These are phyloP conservation scores for Campylorhamphus procurvoides DNA, from an alignment of 2,113 vertebrate genomes.

Conservation along the genomic window DNA sequence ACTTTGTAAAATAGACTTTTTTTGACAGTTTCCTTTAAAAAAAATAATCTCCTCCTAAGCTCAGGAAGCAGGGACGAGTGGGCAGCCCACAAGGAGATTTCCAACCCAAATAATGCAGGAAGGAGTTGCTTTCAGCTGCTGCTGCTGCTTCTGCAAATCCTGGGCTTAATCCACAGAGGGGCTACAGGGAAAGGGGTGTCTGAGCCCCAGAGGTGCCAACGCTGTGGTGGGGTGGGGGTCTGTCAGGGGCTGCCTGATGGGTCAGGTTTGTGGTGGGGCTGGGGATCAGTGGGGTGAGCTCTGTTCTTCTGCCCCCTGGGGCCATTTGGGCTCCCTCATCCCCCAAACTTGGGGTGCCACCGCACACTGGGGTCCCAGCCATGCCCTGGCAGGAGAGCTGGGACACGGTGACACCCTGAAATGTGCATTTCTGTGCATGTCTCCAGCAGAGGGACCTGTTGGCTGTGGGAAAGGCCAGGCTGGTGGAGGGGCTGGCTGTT, in stretches of 20 bases:
- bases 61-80: neutral
- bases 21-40: conserved; percentile 25
- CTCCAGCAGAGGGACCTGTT: no score
- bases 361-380: accelerated
- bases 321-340: accelerated
- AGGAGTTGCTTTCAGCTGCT: neutral
- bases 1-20: conserved; percentile 44
- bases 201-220: accelerated
- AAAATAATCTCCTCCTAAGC: conserved; percentile 42
- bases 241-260: neutral
- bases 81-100: neutral
- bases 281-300: neutral
- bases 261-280: neutral
- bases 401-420: no score
- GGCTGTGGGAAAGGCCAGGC: no score
- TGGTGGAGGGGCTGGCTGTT: no score
- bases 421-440: no score
- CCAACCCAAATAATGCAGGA: neutral
- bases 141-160: neutral
- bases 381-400: neutral
- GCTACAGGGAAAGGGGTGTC: accelerated
- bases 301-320: neutral
- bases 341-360: accelerated
- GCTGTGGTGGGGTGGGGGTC: neutral
- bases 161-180: accelerated